These are phyloP conservation scores for Drosophila cracens DNA, from an alignment of 2,888 invertebrate genomes.

Conservation along the genomic window DNA sequence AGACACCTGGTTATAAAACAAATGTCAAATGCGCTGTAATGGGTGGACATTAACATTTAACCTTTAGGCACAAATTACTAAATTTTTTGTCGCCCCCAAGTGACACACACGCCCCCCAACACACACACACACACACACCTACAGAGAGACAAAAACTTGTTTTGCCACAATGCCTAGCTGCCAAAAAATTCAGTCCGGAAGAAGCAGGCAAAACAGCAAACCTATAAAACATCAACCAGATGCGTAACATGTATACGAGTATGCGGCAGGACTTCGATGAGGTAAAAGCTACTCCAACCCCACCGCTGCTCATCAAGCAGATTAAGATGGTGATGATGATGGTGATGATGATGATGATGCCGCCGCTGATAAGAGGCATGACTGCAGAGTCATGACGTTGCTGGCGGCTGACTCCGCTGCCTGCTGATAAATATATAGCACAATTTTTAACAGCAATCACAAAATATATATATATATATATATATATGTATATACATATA, in stretches of 20 bases:
- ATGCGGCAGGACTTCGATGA: slow-evolving; percentile 22
- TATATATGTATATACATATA: not conserved
- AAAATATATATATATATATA: slow-evolving; percentile 6
- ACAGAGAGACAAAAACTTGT: slow-evolving; percentile 46
- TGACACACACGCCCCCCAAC: slow-evolving; percentile 35
- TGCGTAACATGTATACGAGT: slow-evolving; percentile 33
- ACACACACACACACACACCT: slow-evolving; percentile 12
- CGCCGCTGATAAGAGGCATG: slow-evolving; percentile 52
- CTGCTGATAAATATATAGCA: slow-evolving; percentile 64
- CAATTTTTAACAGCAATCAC: slow-evolving; percentile 62
- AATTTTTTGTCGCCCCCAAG: slow-evolving; percentile 72
- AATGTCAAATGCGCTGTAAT: slow-evolving; percentile 75
- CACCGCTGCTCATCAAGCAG: not conserved
- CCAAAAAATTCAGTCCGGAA: slow-evolving; percentile 59
- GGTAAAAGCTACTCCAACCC: not conserved
- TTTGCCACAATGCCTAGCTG: slow-evolving; percentile 48
- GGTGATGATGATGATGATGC: slow-evolving; percentile 20
- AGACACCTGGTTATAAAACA: slow-evolving; percentile 43
- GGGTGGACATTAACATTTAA: slow-evolving; percentile 78
- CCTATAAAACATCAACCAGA: slow-evolving; percentile 51
- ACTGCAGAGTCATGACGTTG: slow-evolving; percentile 23
- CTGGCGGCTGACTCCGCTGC: slow-evolving; percentile 34
- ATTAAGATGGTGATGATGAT: slow-evolving; percentile 12
- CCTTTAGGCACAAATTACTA: slow-evolving; percentile 78
- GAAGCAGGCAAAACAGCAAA: slow-evolving; percentile 16